phyloP scores from a whole-genome alignment of 92 coral and sea anemone genomes.

The Epizoanthus scotinus region DNA sequence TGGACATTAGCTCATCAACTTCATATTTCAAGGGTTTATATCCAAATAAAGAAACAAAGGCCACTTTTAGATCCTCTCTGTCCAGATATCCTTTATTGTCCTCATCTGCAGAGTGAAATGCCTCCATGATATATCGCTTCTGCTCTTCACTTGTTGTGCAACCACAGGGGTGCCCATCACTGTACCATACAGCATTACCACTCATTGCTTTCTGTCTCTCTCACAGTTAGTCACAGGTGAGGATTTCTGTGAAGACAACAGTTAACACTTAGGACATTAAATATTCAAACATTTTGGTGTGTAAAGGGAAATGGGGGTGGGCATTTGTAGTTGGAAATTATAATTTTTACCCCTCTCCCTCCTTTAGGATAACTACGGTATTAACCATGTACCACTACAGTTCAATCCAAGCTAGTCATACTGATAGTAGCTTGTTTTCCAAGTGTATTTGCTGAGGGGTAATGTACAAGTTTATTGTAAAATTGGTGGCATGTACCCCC shows the following conservation, averaged over 20 bases:
- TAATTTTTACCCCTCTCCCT: too few species aligned
- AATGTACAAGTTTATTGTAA: too few species aligned
- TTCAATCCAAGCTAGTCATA: too few species aligned
- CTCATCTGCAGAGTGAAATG: constrained; percentile 75
- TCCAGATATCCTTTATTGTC: constrained; percentile 76
- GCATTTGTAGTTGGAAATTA: too few species aligned
- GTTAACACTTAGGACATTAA: background rate
- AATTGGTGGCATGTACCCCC: too few species aligned
- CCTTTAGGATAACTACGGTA: too few species aligned
- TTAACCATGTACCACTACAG: too few species aligned
- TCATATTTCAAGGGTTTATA: constrained; percentile 93
- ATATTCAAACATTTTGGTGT: too few species aligned
- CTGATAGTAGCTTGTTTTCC: too few species aligned
- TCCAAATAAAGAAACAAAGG: constrained; percentile 86
- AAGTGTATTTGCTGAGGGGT: too few species aligned
- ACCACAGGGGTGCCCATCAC: background rate
- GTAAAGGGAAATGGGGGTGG: too few species aligned
- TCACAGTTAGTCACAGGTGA: background rate
- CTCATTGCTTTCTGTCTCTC: background rate
- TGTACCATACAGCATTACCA: background rate
- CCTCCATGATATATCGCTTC: constrained; percentile 58
- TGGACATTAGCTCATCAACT: constrained; percentile 75
- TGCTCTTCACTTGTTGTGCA: constrained; percentile 35
- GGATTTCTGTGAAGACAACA: background rate
- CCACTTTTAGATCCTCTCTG: constrained; percentile 88